These are phyloP conservation scores for Apostichopus japonicus DNA, from an alignment of 35 echinoderm and acorn worm genomes.

Conservation along the genomic window DNA sequence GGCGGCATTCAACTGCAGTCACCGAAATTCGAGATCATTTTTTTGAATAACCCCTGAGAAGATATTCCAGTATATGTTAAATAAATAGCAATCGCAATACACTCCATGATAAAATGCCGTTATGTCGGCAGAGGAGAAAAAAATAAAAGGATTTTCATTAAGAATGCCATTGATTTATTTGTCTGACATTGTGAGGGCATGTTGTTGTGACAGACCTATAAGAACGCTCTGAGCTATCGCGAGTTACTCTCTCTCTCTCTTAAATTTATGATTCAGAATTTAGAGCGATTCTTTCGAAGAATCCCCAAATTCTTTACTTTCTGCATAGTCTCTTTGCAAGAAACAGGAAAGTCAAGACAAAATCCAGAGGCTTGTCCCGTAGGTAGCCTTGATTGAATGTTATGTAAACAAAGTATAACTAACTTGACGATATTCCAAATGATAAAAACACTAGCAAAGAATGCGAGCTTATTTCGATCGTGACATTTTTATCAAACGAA, in stretches of 20 bases:
- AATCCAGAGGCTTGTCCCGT: constrained; percentile 27
- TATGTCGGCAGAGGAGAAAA: background rate
- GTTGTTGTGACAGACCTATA: constrained; percentile 30
- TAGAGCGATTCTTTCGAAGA: background rate
- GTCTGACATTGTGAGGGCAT: background rate
- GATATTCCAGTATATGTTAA: background rate
- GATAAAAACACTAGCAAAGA: constrained; percentile 17
- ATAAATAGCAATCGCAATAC: background rate
- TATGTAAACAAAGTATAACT: constrained; percentile 45
- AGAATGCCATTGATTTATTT: background rate
- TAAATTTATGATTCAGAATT: constrained; percentile 29
- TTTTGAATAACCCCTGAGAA: too few species aligned
- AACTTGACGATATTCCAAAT: background rate
- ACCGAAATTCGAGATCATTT: too few species aligned
- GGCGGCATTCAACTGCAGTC: too few species aligned
- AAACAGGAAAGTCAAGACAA: background rate
- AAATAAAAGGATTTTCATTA: background rate
- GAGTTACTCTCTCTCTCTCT: background rate
- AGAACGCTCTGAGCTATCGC: background rate
- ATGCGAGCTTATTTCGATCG: constrained; percentile 37
- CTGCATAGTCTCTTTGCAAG: background rate
- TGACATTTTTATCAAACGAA: constrained; percentile 38
- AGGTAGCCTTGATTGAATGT: constrained; percentile 35
- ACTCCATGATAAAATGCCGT: background rate
- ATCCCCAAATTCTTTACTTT: constrained; percentile 11